phyloP scores from a whole-genome alignment of 2,113 vertebrate genomes.

The Pelmatolapia mariae region DNA sequence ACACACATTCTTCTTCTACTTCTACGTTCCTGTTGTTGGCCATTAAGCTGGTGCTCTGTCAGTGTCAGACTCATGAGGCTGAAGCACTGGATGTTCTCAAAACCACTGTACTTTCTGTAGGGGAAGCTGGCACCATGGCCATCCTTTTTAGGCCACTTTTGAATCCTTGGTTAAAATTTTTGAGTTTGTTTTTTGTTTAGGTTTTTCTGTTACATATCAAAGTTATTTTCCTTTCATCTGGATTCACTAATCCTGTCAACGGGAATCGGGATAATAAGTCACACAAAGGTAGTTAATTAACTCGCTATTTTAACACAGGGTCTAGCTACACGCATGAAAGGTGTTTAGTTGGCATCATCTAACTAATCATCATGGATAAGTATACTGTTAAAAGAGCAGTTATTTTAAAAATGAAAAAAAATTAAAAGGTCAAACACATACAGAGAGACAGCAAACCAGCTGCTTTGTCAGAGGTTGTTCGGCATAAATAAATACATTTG shows the following conservation, averaged over 20 bases:
- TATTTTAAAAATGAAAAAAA: background rate
- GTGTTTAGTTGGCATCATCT: background rate
- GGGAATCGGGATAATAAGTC: background rate
- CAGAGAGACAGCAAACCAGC: background rate
- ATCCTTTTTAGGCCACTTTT: background rate
- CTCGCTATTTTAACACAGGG: background rate
- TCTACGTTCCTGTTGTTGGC: background rate
- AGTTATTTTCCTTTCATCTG: background rate
- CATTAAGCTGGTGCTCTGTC: background rate
- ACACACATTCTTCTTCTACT: accelerated
- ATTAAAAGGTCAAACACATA: background rate
- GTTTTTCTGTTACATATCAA: background rate
- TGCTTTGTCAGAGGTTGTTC: background rate
- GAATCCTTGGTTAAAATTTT: background rate
- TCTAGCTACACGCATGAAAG: accelerated
- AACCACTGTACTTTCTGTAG: accelerated
- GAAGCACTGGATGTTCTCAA: accelerated
- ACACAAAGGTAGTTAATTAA: background rate
- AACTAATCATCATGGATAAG: accelerated
- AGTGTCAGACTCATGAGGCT: accelerated
- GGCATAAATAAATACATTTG: accelerated
- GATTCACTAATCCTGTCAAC: background rate
- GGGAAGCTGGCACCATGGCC: background rate
- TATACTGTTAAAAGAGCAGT: background rate
- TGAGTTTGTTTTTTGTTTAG: accelerated